These are phyloP conservation scores for Drosophila santomea DNA, from an alignment of 1,140 invertebrate species.

Conservation along the genomic window DNA sequence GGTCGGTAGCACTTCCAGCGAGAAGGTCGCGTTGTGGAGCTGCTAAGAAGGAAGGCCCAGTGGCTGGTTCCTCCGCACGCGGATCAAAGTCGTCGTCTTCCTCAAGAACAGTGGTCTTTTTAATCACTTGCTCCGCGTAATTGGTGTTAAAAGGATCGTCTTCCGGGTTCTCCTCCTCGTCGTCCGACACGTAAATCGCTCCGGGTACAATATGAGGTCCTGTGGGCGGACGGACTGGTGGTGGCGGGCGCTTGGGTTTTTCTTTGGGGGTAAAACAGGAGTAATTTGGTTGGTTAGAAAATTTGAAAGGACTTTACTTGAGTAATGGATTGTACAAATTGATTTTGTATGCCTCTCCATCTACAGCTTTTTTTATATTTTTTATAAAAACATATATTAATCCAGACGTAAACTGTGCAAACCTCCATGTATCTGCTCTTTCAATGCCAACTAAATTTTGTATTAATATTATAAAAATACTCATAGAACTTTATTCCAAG, in stretches of 20 bases:
- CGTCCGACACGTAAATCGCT: conserved; percentile 84
- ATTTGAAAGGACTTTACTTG: background rate
- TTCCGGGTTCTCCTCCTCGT: conserved; percentile 82
- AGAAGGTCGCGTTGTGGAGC: conserved; percentile 87
- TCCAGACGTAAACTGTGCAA: too few relatives aligned
- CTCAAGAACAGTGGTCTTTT: conserved; percentile 89
- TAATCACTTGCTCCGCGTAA: conserved; percentile 91
- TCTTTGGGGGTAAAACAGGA: conserved; percentile 6
- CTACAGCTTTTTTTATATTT: too few relatives aligned
- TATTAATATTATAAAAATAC: too few relatives aligned
- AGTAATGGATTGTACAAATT: background rate
- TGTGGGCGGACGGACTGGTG: conserved; percentile 70
- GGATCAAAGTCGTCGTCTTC: conserved; percentile 90
- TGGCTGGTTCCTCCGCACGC: conserved; percentile 86
- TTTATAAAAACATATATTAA: too few relatives aligned
- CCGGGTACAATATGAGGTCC: conserved; percentile 82
- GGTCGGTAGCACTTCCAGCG: conserved; percentile 90
- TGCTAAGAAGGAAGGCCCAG: conserved; percentile 26
- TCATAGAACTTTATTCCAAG: background rate
- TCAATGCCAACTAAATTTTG: background rate
- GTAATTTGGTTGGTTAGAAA: background rate
- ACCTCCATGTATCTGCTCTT: background rate
- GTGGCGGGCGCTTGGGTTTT: conserved; percentile 59
- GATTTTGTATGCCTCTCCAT: too few relatives aligned
- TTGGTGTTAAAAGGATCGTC: conserved; percentile 94